These are phyloP conservation scores for Archips xylosteana DNA, from an alignment of 2,888 invertebrate genomes.

Conservation along the genomic window DNA sequence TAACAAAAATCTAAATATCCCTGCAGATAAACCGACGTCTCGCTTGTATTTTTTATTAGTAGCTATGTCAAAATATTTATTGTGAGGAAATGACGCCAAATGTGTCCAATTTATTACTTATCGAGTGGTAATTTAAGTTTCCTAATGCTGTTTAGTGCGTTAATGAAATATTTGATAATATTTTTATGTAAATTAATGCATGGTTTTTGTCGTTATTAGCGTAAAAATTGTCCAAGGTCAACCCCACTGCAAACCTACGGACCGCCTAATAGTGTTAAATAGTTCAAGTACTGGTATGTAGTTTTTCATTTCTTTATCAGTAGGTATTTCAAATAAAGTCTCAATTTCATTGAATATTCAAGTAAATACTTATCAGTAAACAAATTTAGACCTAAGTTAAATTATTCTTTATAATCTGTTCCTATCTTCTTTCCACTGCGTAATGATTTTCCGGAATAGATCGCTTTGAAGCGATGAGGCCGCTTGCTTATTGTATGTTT, in stretches of 20 bases:
- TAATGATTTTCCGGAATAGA: too few relatives aligned
- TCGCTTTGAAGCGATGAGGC: too few relatives aligned
- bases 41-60: not conserved
- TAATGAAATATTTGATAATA: constrained; percentile 28
- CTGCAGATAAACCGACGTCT: not conserved
- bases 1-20: too few relatives aligned
- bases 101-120: constrained; percentile 28
- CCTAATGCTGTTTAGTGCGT: constrained; percentile 18
- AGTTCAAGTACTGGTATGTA: not conserved
- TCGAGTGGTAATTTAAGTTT: constrained; percentile 24
- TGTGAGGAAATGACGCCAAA: constrained; percentile 33
- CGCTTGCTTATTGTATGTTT: too few relatives aligned
- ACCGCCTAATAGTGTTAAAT: not conserved
- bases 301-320: not conserved
- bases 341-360: too few relatives aligned
- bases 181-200: constrained; percentile 34
- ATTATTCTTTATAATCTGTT: too few relatives aligned
- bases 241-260: constrained; percentile 8
- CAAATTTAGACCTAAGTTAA: too few relatives aligned
- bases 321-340: too few relatives aligned
- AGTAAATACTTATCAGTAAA: too few relatives aligned
- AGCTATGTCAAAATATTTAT: constrained; percentile 7
- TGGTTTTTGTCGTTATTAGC: constrained; percentile 33
- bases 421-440: too few relatives aligned
- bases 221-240: constrained; percentile 15